These are phyloP conservation scores for Centruroides vittatus DNA, from an alignment of 1,140 invertebrate species.

Conservation along the genomic window DNA sequence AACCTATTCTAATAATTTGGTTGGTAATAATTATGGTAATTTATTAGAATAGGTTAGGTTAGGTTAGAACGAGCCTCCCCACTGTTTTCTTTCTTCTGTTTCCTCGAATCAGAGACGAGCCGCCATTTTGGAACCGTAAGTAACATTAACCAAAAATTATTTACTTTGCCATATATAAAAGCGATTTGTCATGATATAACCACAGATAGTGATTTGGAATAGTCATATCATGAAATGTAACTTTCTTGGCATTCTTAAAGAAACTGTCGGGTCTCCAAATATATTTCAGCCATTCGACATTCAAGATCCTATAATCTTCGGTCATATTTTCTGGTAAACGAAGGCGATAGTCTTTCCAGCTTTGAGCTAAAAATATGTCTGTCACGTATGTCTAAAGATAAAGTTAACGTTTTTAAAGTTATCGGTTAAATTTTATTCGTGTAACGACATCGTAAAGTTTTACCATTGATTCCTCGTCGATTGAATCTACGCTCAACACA, in stretches of 20 bases:
- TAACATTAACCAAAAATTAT: too few relatives aligned
- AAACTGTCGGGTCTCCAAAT: slow-evolving; percentile 87
- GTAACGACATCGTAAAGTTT: slow-evolving; percentile 5
- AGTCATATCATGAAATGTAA: slow-evolving; percentile 75
- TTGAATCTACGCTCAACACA: slow-evolving; percentile 80
- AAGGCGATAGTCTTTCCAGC: slow-evolving; percentile 59
- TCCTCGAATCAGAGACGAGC: too few relatives aligned
- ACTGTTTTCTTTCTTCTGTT: too few relatives aligned
- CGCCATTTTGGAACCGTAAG: too few relatives aligned
- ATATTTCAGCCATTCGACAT: slow-evolving; percentile 38
- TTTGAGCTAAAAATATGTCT: slow-evolving; percentile 84
- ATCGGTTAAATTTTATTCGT: neutral
- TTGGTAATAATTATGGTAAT: too few relatives aligned
- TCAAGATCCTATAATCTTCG: slow-evolving; percentile 54
- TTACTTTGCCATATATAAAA: slow-evolving; percentile 22
- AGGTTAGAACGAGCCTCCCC: too few relatives aligned
- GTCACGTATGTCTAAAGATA: slow-evolving; percentile 67
- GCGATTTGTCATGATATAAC: slow-evolving; percentile 19
- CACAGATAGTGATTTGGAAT: slow-evolving; percentile 59
- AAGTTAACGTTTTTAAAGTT: neutral
- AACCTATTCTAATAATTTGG: too few relatives aligned
- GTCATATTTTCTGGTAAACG: slow-evolving; percentile 53
- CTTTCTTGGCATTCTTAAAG: slow-evolving; percentile 84
- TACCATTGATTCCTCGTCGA: slow-evolving; percentile 84
- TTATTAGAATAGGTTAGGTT: too few relatives aligned